Conservation (phyloP, 2,888 invertebrate species). For the Chymomyza fuscimana region DNA sequence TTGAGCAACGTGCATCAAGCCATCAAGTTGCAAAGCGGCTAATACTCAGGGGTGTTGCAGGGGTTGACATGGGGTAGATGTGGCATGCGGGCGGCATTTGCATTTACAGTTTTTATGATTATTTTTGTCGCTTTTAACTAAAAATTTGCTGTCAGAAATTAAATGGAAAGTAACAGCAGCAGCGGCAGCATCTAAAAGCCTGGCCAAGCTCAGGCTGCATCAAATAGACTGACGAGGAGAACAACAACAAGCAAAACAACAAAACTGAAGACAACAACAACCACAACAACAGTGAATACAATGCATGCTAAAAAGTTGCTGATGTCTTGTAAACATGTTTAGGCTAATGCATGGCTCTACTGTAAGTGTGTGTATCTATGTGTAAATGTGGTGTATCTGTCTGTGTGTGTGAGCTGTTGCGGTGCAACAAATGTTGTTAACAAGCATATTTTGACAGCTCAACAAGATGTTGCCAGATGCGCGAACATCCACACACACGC, state of each 20-base stretch:
- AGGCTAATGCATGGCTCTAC: conserved; percentile 57
- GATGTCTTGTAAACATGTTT: conserved; percentile 66
- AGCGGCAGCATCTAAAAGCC: conserved; percentile 45
- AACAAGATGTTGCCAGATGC: conserved; percentile 74
- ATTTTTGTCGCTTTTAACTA: conserved; percentile 60
- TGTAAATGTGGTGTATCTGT: conserved; percentile 6
- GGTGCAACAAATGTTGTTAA: conserved; percentile 72
- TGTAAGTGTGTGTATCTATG: conserved; percentile 28
- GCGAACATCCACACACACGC: conserved; percentile 52
- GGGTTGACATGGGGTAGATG: neutral
- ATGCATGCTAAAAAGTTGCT: conserved; percentile 56
- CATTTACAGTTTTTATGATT: conserved; percentile 62
- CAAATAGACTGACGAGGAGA: neutral
- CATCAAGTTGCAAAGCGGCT: neutral
- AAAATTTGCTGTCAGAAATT: conserved; percentile 61
- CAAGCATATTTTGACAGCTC: conserved; percentile 73
- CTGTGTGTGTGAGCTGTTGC: conserved; percentile 31
- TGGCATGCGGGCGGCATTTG: conserved; percentile 10
- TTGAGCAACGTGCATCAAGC: conserved; percentile 36
- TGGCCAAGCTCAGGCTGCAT: neutral
- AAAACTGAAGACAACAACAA: neutral
- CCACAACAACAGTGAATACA: neutral
- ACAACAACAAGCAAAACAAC: neutral
- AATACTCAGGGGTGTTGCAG: neutral
- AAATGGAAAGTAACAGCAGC: conserved; percentile 57